Percentiles rank a stretch among this genome's conserved stretches.
phyloP scores from a whole-genome alignment of 1,140 invertebrate genomes.

The Lepidostoma basale region DNA sequence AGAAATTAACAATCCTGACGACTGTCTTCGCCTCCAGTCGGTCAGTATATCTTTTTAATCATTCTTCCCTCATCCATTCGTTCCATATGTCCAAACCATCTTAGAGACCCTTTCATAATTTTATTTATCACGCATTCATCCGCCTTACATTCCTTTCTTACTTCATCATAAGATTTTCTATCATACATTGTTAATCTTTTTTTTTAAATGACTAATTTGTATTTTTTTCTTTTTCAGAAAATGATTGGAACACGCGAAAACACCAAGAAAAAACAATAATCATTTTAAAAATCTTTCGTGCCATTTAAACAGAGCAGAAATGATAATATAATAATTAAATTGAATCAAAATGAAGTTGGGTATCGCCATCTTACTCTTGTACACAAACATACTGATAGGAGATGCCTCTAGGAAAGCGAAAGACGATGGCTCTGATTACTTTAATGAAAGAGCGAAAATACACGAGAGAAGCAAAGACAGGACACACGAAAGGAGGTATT shows the following conservation, averaged over 20 bases:
- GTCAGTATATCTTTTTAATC: too few species aligned
- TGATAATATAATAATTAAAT: neutral
- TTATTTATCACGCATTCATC: too few species aligned
- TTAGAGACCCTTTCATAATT: too few species aligned
- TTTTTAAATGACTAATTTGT: constrained; percentile 3
- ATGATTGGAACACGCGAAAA: neutral
- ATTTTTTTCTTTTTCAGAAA: constrained; percentile 8
- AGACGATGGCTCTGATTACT: neutral
- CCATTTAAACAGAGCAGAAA: neutral
- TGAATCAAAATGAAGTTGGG: constrained; percentile 9
- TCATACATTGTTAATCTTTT: too few species aligned
- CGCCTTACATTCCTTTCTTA: too few species aligned
- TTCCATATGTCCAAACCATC: too few species aligned
- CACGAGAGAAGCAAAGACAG: neutral
- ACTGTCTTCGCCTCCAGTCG: too few species aligned
- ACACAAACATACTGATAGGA: neutral
- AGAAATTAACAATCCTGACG: too few species aligned
- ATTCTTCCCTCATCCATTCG: too few species aligned
- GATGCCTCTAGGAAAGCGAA: neutral
- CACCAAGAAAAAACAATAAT: neutral
- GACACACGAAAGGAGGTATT: constrained; percentile 21
- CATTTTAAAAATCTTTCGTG: neutral
- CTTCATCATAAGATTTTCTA: too few species aligned
- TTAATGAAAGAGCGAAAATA: neutral
- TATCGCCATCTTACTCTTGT: constrained; percentile 6